Evolutionary conservation across 2,888 invertebrate species (phyloP), one percentile per base, ranked within the genome.

Genomic region (Scaptomyza flava): DNA sequence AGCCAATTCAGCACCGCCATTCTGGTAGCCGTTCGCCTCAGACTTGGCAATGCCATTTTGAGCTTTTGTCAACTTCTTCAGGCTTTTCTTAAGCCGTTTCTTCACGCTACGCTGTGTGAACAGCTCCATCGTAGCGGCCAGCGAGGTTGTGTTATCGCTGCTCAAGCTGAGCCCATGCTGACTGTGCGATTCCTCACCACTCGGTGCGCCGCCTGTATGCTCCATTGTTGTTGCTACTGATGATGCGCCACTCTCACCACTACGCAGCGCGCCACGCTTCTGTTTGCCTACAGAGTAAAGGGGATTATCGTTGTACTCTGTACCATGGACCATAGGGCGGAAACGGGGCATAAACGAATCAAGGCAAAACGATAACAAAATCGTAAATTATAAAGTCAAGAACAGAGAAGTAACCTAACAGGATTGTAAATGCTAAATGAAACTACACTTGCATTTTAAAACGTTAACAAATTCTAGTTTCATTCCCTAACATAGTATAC

Each of bases 241-340:
- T 27, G 51, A 36, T 11, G 27, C 36, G 1, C 72, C 68, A 63
- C 53, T 50, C 27, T 82, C 86, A 23, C 71, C 67, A 8, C 54
- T 72, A 52, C 75, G 77, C 53, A 77, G 33, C 30, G 68, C 51
- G 51, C 77, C 73, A 71, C 81, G 90, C 73, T 91, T 91, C 71
- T 90, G 90, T 72, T 91, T 91, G 79, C 91, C 91, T 84, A 91
- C 82, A 67, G 90, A 87, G 87, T 90, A 91, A 81, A 91, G 89
- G 71, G 91, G 91, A 85, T 91, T 91, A 90, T 91, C 91, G 89
- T 91, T 84, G 90, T 91, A 90, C 91, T 90, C 91, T 90, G 87
- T 68, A 77, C 59, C 83, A 79, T 72, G 72, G 56, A 47, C 50
- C 51, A 51, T 51, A 47, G 6, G 48, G 14, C 71, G 23, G 53